A percentile compares a stretch with the other conserved stretches of the same genome.
Evolutionary conservation across 2,113 vertebrate genomes (phyloP).

Genomic region (Galbula dea): DNA sequence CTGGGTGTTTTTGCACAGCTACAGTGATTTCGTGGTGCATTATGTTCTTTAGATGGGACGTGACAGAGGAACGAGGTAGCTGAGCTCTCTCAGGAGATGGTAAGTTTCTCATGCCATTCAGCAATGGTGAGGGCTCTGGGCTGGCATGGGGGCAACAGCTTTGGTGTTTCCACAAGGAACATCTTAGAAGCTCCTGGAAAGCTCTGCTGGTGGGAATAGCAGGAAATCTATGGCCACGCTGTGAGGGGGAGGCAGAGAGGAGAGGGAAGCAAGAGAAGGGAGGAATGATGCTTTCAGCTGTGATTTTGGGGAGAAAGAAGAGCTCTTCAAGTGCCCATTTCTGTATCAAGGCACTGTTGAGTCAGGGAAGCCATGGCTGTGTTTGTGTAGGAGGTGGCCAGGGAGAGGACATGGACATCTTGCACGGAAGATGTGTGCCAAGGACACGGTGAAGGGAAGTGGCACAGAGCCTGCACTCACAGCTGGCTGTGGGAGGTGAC

Average conservation of each 20-base stretch:
- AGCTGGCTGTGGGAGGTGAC: neutral
- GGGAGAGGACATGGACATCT: neutral
- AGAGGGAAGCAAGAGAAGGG: neutral
- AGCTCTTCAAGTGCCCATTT: neutral
- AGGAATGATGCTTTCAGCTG: neutral
- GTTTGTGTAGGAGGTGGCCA: neutral
- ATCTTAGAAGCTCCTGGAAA: neutral
- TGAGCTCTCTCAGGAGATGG: accelerated
- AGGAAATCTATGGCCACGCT: neutral
- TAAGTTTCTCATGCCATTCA: neutral
- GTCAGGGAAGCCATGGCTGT: neutral
- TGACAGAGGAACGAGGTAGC: neutral
- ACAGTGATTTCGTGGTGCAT: neutral
- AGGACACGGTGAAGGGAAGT: neutral
- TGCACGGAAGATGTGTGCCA: neutral
- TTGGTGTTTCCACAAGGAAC: neutral
- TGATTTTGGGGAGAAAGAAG: neutral
- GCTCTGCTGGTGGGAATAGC: neutral
- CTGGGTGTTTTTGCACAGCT: neutral
- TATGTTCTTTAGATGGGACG: neutral
- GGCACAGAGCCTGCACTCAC: neutral
- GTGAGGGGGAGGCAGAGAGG: neutral
- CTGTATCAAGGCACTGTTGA: neutral
- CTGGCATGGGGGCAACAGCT: neutral
- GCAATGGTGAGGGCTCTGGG: neutral